A percentile compares a stretch with the other conserved stretches of the same genome.
Conservation (phyloP, 1,140 invertebrate species). For the Chionoecetes opilio region DNA sequence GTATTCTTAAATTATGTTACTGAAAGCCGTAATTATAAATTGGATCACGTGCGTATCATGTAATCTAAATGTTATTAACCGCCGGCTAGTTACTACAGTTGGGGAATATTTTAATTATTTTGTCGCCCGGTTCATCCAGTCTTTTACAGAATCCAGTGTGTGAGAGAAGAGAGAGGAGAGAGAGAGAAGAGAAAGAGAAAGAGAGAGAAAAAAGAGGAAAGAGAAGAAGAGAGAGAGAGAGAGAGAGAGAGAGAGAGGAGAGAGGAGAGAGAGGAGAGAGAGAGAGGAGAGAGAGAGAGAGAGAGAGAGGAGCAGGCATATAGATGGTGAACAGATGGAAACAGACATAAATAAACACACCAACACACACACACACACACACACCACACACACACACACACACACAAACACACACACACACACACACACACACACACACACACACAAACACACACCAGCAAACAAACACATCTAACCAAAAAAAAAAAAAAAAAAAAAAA, state of each 20-base stretch:
- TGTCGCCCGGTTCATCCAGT: not conserved
- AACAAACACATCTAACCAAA: too few relatives aligned
- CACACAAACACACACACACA: not conserved
- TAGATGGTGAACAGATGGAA: not conserved
- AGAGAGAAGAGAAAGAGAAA: conserved; percentile 5
- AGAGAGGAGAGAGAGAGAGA: too few relatives aligned
- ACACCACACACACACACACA: not conserved
- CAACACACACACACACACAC: not conserved
- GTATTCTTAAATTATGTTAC: conserved; percentile 21
- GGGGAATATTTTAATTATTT: conserved; percentile 19
- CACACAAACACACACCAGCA: not conserved
- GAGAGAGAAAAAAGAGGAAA: not conserved
- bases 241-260: not conserved
- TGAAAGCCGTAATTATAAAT: conserved; percentile 30
- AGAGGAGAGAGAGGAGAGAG: too few relatives aligned
- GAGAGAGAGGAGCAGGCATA: not conserved
- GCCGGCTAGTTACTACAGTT: conserved; percentile 12
- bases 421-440: not conserved
- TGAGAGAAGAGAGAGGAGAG: conserved; percentile 23
- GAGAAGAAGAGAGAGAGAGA: conserved; percentile 7
- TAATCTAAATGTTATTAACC: conserved; percentile 31
- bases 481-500: too few relatives aligned
- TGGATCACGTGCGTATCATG: conserved; percentile 1
- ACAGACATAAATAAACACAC: not conserved
- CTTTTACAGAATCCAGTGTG: not conserved